A percentile compares a stretch with the other conserved stretches of the same genome.
phyloP scores from a whole-genome alignment of 30 jellyfish, hydroid and myxozoan genomes.

The Kudoa iwatai region DNA sequence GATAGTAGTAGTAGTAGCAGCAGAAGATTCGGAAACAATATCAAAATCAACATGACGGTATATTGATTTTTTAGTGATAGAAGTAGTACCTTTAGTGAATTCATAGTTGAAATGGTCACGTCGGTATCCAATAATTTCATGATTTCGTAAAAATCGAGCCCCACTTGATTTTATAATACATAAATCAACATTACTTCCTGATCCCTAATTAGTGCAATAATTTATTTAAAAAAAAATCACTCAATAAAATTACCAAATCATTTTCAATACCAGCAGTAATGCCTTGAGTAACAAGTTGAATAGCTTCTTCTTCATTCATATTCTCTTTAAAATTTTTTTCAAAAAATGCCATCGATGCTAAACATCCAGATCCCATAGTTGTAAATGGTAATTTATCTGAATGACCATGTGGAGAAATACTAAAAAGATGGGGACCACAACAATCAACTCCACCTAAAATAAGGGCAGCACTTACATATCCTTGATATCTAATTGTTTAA shows the following conservation, averaged over 20 bases:
- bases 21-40: no score
- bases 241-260: conserved; percentile 19
- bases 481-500: no score
- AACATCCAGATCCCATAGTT: conserved; percentile 91
- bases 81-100: background rate
- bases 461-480: conserved; percentile 58
- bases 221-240: no score
- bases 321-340: conserved; percentile 37
- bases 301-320: conserved; percentile 91
- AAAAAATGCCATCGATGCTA: conserved; percentile 91
- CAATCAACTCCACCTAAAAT: conserved; percentile 87
- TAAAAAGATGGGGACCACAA: conserved; percentile 49
- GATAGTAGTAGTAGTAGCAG: no score
- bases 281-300: conserved; percentile 36
- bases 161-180: conserved; percentile 59
- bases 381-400: conserved; percentile 64
- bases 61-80: background rate
- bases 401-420: conserved; percentile 62
- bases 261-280: conserved; percentile 69
- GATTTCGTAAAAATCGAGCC: background rate
- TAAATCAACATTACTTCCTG: conserved; percentile 85
- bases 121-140: background rate
- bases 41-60: no score
- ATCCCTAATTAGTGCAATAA: no score
- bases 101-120: background rate